Evolutionary conservation across 2,888 invertebrate species (phyloP), one percentile per base, ranked within the genome.

Genomic region (Zhuqinia jingwanae): DNA sequence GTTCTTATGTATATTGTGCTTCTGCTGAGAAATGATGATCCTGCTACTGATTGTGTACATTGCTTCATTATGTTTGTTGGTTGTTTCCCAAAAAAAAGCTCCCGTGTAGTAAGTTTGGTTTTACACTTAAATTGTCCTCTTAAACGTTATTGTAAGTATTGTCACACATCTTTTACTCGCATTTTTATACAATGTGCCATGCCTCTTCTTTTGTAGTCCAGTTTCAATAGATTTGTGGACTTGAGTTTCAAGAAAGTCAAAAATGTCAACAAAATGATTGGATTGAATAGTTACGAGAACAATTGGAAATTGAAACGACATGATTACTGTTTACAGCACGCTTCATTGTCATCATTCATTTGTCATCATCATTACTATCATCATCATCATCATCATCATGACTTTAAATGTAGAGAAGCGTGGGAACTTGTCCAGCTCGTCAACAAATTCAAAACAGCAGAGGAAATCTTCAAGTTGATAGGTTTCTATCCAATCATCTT

Each of bases 311-410:
- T 68, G 63, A 30, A n/a, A 27, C 6, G 27, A 68, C 68, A 68
- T 22, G 15, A 75, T 53, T 75, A 75, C 30, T 50, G 27, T 53
- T 53, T 75, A 53, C 53, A 68, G 68, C 68, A 68, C 68, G 25
- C 68, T 68, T 17, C 68, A 68, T 68, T 68, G 68, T 68, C 13
- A 15, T 68, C 8, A 56, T 20, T 22, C 11, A n/a, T 47, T 22
- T 50, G 50, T 11, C n/a, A n/a, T n/a, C n/a, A n/a, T n/a, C n/a
- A n/a, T 65, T 42, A 65, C 42, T 42, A 2, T 1, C 8, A 42
- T n/a, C 11, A 60, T 25, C 20, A 60, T 25, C 15, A 15, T 17
- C 17, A 15, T 58, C 25, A 10, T 60, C 25, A 30, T 50, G 2
- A 36, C 3, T 2, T 0, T n/a, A 5, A 27, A 15, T 60, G 15